Base-by-base conservation (phyloP, 2,888 invertebrate species). In the Agrochola circellaris region DNA sequence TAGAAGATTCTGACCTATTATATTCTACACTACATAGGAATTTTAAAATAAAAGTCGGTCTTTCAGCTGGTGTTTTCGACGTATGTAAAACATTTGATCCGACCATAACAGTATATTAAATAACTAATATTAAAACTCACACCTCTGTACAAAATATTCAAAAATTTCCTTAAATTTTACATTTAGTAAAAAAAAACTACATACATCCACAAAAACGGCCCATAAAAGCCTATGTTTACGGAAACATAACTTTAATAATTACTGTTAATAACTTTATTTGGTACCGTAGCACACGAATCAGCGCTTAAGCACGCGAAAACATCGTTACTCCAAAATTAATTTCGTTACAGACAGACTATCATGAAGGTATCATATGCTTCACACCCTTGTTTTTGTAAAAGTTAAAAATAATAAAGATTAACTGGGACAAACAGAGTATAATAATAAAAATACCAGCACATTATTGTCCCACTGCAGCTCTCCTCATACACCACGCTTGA, bases 301-400 rank as follows among this genome's bases (percentile, higher is more conserved):
- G 42, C 17, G 60, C 38, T 73, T 54, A 9, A 62, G 34, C 90
- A 90, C 89, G 90, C 90, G 66, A 89, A 69, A 45, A 58, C 26
- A 76, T 79, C 84, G 80, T 90, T 89, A 89, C 45, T 79, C 73
- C 76, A 79, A 84, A 34, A 85, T 83, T 85, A 83, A 82, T 78
- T 84, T 61, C 54, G 73, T 65, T 56, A 58, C 60, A 38, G 42
- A 58, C 60, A 38, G 42, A 42, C 54, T 81, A 82, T 69, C 75
- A 87, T 74, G 56, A 72, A 20, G 34, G 13, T 75, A 73, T 82
- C 42, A 74, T 77, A 54, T 38, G 54, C 67, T 72, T 80, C 88
- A 87, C 87, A 75, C 84, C 87, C 82, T 66, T 56, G 54, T 56
- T 45, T 51, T n/a, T 38, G n/a, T 15, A 60, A 60, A 75, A 23